Evolutionary conservation across 1,140 invertebrate species (phyloP).

Genomic region (Lasioglossum baleicum): DNA sequence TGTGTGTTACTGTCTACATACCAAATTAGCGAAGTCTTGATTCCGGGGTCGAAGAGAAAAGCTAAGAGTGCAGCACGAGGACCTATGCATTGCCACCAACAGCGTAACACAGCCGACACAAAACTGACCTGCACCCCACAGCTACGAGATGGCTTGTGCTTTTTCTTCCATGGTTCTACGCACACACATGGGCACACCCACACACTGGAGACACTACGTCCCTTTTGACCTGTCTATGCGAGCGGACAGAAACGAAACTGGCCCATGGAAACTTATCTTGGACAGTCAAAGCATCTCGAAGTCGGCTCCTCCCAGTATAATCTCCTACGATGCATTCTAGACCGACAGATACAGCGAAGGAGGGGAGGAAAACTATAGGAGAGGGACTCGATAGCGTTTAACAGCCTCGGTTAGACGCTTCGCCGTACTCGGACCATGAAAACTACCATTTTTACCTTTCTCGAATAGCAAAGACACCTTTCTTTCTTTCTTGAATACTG

Average conservation of each 20-base stretch:
- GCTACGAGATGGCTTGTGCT: constrained; percentile 38
- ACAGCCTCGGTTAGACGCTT: constrained; percentile 27
- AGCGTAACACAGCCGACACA: constrained; percentile 61
- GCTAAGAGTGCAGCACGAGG: constrained; percentile 3
- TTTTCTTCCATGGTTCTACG: constrained; percentile 43
- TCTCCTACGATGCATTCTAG: constrained; percentile 46
- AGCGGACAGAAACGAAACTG: constrained; percentile 29
- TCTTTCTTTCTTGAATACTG: no score
- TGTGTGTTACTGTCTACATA: not conserved
- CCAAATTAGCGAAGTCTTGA: not conserved
- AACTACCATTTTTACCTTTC: constrained; percentile 4
- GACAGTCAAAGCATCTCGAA: constrained; percentile 34
- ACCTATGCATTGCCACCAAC: constrained; percentile 28
- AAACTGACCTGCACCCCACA: constrained; percentile 66
- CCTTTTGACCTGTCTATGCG: not conserved
- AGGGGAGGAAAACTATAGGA: constrained; percentile 2
- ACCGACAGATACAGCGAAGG: constrained; percentile 47
- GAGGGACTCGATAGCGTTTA: constrained; percentile 46
- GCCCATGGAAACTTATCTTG: constrained; percentile 49
- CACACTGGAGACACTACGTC: not conserved
- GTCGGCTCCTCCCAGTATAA: constrained; percentile 41
- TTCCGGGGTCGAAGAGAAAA: no score
- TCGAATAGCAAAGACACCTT: not conserved
- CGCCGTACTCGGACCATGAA: constrained; percentile 29
- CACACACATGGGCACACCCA: constrained; percentile 21